A percentile compares a stretch with the other conserved stretches of the same genome.
Evolutionary conservation across 35 echinoderm and acorn worm genomes (phyloP).

Genomic region (Ophiothrix spiculata): DNA sequence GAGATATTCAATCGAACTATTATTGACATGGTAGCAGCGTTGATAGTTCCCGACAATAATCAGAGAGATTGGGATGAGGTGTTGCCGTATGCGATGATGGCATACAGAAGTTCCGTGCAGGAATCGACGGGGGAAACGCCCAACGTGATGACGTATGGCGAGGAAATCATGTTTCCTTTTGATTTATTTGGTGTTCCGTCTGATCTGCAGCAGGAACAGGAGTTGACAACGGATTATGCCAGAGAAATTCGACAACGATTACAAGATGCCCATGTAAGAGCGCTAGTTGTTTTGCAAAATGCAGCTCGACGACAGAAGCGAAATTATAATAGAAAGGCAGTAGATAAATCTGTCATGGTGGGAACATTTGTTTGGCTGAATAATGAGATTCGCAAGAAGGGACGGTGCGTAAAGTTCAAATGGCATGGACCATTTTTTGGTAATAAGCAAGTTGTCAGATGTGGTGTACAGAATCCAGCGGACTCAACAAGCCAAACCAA

Average conservation of each 20-base stretch:
- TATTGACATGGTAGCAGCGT: conserved; percentile 17
- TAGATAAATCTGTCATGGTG: background rate
- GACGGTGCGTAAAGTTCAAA: background rate
- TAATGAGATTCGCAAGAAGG: background rate
- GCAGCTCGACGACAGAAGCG: background rate
- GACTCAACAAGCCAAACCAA: background rate
- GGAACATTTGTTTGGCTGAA: conserved; percentile 4
- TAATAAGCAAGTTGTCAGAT: conserved; percentile 25
- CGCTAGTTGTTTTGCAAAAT: background rate
- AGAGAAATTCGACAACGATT: background rate
- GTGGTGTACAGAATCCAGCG: conserved; percentile 20
- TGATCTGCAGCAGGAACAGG: background rate
- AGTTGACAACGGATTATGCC: background rate
- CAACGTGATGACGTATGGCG: conserved; percentile 27
- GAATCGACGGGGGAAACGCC: conserved; percentile 38
- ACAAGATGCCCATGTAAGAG: conserved; percentile 7
- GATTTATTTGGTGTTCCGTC: background rate
- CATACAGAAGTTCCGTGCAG: conserved; percentile 39
- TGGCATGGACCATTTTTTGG: background rate
- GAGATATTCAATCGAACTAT: conserved; percentile 51
- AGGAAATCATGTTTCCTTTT: conserved; percentile 18
- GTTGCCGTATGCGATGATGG: conserved; percentile 35
- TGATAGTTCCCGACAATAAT: background rate
- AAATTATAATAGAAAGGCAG: background rate
- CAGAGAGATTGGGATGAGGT: conserved; percentile 25